Evolutionary conservation across 92 coral and sea anemone genomes (phyloP), one percentile per base, ranked within the genome.

Genomic region (Palythoa caribaeorum): DNA sequence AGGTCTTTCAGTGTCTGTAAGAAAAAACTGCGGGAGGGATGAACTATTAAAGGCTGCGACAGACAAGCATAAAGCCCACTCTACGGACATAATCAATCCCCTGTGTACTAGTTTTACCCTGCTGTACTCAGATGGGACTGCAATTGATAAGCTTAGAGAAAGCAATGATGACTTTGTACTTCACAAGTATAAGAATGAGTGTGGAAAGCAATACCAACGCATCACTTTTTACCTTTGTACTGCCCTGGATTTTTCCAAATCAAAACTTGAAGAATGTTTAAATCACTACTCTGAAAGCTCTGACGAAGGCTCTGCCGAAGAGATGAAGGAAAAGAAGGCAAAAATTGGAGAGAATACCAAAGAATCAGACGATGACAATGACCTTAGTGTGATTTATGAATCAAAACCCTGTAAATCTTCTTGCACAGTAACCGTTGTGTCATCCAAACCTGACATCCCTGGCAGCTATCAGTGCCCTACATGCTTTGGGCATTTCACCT

Each of bases 81-180:
- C 77, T 38, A 73, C 77, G 51, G 9, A 40, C 77, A 39, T 73
- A 38, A 39, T 13, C 51, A 73, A 73, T 73, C 54, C 77, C 77
- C 51, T 72, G 51, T 72, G 77, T 38, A 72, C 77, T 72, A 72
- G 47, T 77, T 77, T 77, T 77, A 78, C 84, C 84, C 70, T 78
- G 68, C 84, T 78, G 84, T 78, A 78, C 84, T 38, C 84, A 21
- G 84, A 78, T 78, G 84, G 84, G 44, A 78, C 84, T 78, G 84
- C n/a, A 78, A 38, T 78, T 62, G 84, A 78, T 28, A 73, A 73
- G 35, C 76, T 73, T 40, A 39, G 53, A 73, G 37, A 73, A 73
- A 73, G 78, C 55, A 73, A 38, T 73, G 78, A 39, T 71, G 52
- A 73, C 77, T 73, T 73, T 73, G 78, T 73, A 40, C 55, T 73